Base-by-base conservation (phyloP, 2,888 invertebrate genomes). In the Amiota mariae region DNA sequence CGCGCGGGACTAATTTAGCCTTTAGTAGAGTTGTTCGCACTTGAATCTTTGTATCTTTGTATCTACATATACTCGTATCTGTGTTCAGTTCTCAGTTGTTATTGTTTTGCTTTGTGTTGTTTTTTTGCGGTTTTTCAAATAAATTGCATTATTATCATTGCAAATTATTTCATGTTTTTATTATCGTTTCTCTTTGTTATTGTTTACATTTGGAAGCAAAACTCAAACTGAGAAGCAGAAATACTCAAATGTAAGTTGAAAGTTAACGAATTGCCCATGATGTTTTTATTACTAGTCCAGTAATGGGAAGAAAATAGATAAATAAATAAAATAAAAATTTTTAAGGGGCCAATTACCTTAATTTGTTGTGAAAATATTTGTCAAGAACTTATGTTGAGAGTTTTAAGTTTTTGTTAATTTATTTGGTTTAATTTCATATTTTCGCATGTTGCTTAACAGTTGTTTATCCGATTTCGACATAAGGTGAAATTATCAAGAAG, bases 121-220 rank as follows among this genome's bases (percentile, higher is more conserved):
- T 9, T n/a, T 68, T 15, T 72, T 76, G 64, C 10, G 56, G 57
- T 72, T 78, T 61, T 54, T 74, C 73, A 61, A 71, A 71, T 61
- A 78, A 78, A 80, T 80, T 77, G 76, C 76, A 80, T 79, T 80
- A 79, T 77, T 75, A 77, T 80, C 74, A 59, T 46, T 63, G 51
- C 70, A 72, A 75, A 75, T 76, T 78, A 71, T 56, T 63, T 70
- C 68, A 66, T 51, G n/a, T 57, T 70, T 71, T 72, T 73, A 57
- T 59, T 59, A 20, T 59, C n/a, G 59, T 18, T 54, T 13, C 8
- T 54, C 54, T 54, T 54, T 54, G 54, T 36, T 36, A 36, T 36
- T 36, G 36, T 54, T 54, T 54, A 8, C 9, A n/a, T 54, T 54
- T 54, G 54, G 54, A n/a, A 36, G 6, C 36, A 36, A 36, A 36